Evolutionary conservation across 2,888 invertebrate species (phyloP), one percentile per base, ranked within the genome.

Genomic region (Hyles lineata): DNA sequence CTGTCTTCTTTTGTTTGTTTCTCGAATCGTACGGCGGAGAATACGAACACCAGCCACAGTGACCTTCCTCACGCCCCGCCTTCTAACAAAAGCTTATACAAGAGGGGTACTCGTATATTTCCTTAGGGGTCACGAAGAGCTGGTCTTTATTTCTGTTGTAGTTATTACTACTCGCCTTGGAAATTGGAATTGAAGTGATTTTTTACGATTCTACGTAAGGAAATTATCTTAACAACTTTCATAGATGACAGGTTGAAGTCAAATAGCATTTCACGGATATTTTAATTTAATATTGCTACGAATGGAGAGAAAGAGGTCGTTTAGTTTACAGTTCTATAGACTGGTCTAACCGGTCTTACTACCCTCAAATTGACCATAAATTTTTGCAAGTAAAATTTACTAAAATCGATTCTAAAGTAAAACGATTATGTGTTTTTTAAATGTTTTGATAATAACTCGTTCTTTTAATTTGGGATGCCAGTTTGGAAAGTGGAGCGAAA

Each of bases 1-100:
- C 91, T 89, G 88, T 93, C 92, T 90, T 89, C 90, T 91, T 92
- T 92, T 92, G 92, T 94, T 93, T 93, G 91, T 93, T 92, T 90
- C 90, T 92, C 87, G 85, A 90, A 90, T 91, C 76, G 60, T 62
- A 73, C 73, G 25, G 73, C 80, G 82, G 82, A 84, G 87, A 88
- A 85, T 84, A 81, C 78, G 75, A 73, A 73, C 79, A 74, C 90
- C 88, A 86, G 79, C 62, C 70, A 72, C 52, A 55, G 61, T 76
- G 89, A 84, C 76, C 89, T 78, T 32, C 80, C 79, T 71, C 74
- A n/a, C 75, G 63, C 75, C 77, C 76, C 74, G 71, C 72, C 58
- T 74, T 35, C 71, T 62, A 75, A 72, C 72, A 73, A 72, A 59
- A 73, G 43, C 67, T 50, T 61, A 73, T 29, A 61, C 71, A 59